phyloP scores from a whole-genome alignment of 2,113 vertebrate genomes.

The Chionomys nivalis region DNA sequence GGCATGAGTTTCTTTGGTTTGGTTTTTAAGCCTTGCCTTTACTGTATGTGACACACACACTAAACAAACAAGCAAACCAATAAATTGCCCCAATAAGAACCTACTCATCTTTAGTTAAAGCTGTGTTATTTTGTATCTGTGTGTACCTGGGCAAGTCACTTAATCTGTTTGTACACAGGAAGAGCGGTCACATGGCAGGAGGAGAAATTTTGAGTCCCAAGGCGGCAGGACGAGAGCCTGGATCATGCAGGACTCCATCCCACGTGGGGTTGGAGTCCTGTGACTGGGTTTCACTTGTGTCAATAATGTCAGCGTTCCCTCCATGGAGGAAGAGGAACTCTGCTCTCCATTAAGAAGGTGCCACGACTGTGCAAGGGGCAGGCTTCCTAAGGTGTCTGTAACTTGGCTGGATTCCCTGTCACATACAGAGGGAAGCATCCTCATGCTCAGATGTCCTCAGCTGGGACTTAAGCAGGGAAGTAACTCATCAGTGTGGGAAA shows the following conservation, averaged over 20 bases:
- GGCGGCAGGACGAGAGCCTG: accelerated
- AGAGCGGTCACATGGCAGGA: too few species aligned
- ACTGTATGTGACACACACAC: neutral
- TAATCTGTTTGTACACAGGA: neutral
- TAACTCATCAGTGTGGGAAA: neutral
- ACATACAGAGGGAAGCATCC: neutral
- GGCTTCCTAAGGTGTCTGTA: neutral
- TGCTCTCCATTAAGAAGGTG: neutral
- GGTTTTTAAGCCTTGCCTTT: neutral
- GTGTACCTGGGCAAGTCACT: neutral
- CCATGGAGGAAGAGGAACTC: neutral
- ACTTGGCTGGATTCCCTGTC: neutral
- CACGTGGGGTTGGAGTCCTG: accelerated
- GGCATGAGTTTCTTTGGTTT: neutral
- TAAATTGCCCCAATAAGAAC: neutral
- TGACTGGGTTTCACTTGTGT: too few species aligned
- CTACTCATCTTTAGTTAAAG: neutral
- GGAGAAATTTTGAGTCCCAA: too few species aligned
- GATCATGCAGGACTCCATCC: accelerated
- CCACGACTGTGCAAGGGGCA: neutral
- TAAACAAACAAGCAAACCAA: neutral
- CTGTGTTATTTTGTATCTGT: neutral
- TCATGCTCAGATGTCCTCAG: neutral
- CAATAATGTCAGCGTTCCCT: neutral
- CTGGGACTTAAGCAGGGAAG: neutral